Conservation (phyloP, 1,140 invertebrate species). For the Drosophila ananassae region DNA sequence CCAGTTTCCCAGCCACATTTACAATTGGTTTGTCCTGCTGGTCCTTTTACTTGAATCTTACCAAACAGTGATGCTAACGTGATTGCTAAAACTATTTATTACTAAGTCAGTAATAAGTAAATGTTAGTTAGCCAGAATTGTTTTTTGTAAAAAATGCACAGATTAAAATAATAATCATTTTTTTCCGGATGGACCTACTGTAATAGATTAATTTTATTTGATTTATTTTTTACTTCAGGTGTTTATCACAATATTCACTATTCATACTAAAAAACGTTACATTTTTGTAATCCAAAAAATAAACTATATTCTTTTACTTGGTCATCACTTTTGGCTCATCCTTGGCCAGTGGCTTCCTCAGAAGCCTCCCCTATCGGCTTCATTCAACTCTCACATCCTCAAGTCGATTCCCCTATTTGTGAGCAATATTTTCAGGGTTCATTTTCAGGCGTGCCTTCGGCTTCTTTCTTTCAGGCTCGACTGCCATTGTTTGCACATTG, state of each 20-base stretch:
- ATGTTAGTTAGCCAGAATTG: too few species aligned
- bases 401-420: conserved; percentile 36
- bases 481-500: conserved; percentile 70
- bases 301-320: conserved; percentile 3
- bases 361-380: conserved; percentile 3
- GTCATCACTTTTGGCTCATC: conserved; percentile 7
- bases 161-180: too few species aligned
- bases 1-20: not conserved
- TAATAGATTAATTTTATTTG: too few species aligned
- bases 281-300: too few species aligned
- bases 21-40: conserved; percentile 28
- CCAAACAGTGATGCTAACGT: conserved; percentile 12
- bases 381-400: not conserved
- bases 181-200: too few species aligned
- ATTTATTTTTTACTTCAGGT: too few species aligned
- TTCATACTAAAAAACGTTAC: too few species aligned
- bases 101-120: too few species aligned
- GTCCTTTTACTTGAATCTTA: conserved; percentile 27
- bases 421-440: conserved; percentile 69
- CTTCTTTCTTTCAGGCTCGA: conserved; percentile 15
- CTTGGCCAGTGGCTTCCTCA: not conserved
- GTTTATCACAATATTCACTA: too few species aligned
- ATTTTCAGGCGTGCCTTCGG: conserved; percentile 40
- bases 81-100: too few species aligned
- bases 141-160: too few species aligned